These are phyloP conservation scores for Nymphalis urticae DNA, from an alignment of 2,888 invertebrate species.

Conservation along the genomic window DNA sequence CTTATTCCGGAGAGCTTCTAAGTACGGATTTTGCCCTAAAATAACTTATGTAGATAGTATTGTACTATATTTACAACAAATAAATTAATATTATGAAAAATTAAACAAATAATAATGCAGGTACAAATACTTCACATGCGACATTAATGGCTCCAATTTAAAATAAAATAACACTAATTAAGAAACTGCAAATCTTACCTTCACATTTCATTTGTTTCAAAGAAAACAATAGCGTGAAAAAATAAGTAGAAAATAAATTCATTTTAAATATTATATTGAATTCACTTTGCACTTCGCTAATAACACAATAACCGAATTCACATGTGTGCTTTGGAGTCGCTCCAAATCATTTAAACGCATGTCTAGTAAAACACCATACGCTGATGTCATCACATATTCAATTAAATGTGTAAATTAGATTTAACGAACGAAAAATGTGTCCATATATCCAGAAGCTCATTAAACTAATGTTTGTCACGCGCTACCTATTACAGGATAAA, in stretches of 20 bases:
- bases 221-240: constrained; percentile 27
- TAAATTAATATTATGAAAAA: no score
- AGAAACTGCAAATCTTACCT: constrained; percentile 32
- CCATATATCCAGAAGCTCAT: constrained; percentile 20
- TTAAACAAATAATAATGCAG: no score
- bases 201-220: constrained; percentile 41
- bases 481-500: constrained; percentile 54
- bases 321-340: constrained; percentile 55
- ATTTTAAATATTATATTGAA: constrained; percentile 34
- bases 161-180: no score
- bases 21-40: constrained; percentile 57
- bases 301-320: constrained; percentile 42
- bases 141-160: no score
- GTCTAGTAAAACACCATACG: constrained; percentile 48
- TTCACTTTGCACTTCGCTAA: constrained; percentile 15
- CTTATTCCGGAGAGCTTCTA: constrained; percentile 48
- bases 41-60: constrained; percentile 4
- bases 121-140: no score
- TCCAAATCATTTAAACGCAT: constrained; percentile 55
- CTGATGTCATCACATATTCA: constrained; percentile 63
- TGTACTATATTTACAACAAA: neutral
- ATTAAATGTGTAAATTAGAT: constrained; percentile 62
- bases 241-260: constrained; percentile 39
- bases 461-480: constrained; percentile 56
- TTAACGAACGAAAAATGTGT: constrained; percentile 53